A percentile compares a stretch with the other conserved stretches of the same genome.
Evolutionary conservation across 2,797 vertebrate species (phyloP).

Genomic region (Myotis myotis): DNA sequence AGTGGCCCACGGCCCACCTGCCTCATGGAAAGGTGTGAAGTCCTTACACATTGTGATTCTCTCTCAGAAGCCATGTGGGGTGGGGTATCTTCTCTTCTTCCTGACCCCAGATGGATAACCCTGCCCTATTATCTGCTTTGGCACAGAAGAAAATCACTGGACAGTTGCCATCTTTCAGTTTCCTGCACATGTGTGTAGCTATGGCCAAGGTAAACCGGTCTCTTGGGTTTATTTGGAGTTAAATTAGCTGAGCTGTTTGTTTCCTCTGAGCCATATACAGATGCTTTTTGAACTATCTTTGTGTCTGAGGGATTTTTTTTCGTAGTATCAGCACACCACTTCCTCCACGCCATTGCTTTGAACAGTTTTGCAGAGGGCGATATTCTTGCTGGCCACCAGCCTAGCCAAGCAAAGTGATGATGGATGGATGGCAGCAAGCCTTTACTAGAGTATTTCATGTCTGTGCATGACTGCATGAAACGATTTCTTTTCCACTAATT

Average conservation of each 20-base stretch:
- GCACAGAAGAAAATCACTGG: slow-evolving; percentile 8
- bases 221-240: slow-evolving; percentile 60
- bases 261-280: slow-evolving; percentile 64
- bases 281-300: slow-evolving; percentile 69
- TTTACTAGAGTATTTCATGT: neutral
- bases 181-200: slow-evolving; percentile 10
- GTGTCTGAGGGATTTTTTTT: slow-evolving; percentile 61
- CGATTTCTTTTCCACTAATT: slow-evolving; percentile 36
- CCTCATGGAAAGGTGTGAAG: neutral
- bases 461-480: slow-evolving; percentile 54
- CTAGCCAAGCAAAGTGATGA: slow-evolving; percentile 35
- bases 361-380: slow-evolving; percentile 48
- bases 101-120: neutral
- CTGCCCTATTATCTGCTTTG: neutral
- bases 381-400: slow-evolving; percentile 61
- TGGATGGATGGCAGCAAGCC: neutral
- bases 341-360: slow-evolving; percentile 68
- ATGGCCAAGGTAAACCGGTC: slow-evolving; percentile 48
- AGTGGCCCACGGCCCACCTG: neutral
- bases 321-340: slow-evolving; percentile 68
- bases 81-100: neutral
- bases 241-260: slow-evolving; percentile 67
- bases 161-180: neutral
- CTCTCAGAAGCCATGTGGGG: neutral
- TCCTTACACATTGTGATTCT: neutral